phyloP scores from a whole-genome alignment of 2,113 vertebrate species.

The Crotalus tigris region DNA sequence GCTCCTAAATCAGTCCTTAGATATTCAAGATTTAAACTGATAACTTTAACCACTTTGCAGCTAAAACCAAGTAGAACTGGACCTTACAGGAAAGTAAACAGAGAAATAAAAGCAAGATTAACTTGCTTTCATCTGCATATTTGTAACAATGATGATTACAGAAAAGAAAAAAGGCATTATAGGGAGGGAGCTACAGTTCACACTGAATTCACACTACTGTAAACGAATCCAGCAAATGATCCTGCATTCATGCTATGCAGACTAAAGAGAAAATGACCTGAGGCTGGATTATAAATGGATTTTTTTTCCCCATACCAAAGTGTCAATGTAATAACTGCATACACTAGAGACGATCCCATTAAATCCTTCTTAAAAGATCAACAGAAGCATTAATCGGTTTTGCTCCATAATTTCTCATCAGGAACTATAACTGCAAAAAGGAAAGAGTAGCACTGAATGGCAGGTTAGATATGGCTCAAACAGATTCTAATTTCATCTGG shows the following conservation, averaged over 20 bases:
- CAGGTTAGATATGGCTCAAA: not conserved
- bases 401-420: constrained; percentile 4
- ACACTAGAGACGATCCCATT: not conserved
- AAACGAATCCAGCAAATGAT: constrained; percentile 1
- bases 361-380: constrained; percentile 35
- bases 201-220: constrained; percentile 52
- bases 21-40: not conserved
- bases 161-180: constrained; percentile 41
- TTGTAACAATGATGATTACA: constrained; percentile 31
- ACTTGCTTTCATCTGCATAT: constrained; percentile 31
- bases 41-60: not conserved
- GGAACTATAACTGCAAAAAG: not conserved
- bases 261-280: constrained; percentile 28
- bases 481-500: not conserved
- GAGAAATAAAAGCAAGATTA: not conserved
- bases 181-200: not conserved
- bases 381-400: constrained; percentile 47
- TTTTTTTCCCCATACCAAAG: constrained; percentile 37
- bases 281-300: constrained; percentile 16
- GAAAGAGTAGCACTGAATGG: accelerated
- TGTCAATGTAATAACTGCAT: not conserved
- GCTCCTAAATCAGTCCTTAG: not conserved
- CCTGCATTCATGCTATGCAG: constrained; percentile 33
- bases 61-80: not conserved
- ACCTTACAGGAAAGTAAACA: not conserved